Evolutionary conservation across 2,113 vertebrate species (phyloP), one percentile per base, ranked within the genome.

Genomic region (Entelurus aequoreus): DNA sequence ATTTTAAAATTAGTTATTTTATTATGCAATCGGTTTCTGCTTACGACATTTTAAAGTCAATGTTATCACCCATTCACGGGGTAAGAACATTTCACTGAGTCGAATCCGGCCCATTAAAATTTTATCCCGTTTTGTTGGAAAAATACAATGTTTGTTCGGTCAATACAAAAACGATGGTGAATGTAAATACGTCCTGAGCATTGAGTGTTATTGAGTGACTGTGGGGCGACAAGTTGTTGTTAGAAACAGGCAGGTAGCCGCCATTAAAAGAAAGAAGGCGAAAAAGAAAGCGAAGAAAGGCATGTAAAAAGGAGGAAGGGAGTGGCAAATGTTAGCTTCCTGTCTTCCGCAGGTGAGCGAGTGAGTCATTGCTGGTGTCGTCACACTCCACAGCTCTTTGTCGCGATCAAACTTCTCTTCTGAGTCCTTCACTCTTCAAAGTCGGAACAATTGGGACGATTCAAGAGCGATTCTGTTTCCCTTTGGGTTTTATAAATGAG

Each of bases 321-420:
- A 71, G 83, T 72, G 86, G 82, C 78, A 28, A 48, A 48, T 11
- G 38, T 93, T 76, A 90, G 92, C 87, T 93, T 93, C 92, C 90
- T 90, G 92, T 75, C 69, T 72, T 69, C 61, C 78, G 72, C 85
- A 83, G 76, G 82, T 86, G 83, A 57, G 55, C 14, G 38, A 42
- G 19, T 11, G 55, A 83, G 50, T 85, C 85, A 86, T 53, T 60
- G 28, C 8, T 2, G 19, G 65, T 68, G 61, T 63, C 53, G 58
- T 78, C 28, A 37, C 21, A 36, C 75, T 74, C 54, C 38, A 6
- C 8, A 0, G 10, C 6, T 15, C 48, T 62, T 40, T 36, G 38
- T 58, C 64, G 68, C 69, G 60, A 69, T 62, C 49, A 52, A 53
- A 56, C 28, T 21, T 57, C 6, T 1, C 28, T 13, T 44, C 11